These are phyloP conservation scores for Esox niger DNA, from an alignment of 2,113 vertebrate genomes.

Conservation along the genomic window DNA sequence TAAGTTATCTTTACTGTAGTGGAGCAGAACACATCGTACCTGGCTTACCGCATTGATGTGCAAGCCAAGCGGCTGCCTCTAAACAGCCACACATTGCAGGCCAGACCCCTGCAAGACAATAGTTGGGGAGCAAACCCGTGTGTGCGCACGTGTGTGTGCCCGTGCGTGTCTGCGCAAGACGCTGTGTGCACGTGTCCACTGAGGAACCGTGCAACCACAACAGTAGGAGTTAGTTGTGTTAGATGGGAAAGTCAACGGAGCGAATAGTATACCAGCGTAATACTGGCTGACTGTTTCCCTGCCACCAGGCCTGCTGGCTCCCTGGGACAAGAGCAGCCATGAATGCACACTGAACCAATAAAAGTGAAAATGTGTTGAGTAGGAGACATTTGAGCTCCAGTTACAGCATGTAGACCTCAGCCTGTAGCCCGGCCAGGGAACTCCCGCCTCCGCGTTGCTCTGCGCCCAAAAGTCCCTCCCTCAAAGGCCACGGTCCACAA, in stretches of 20 bases:
- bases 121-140: too few species aligned
- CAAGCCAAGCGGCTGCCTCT: too few species aligned
- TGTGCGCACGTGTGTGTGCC: too few species aligned
- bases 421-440: conserved; percentile 67
- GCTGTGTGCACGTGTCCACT: too few species aligned
- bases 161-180: too few species aligned
- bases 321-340: conserved; percentile 34
- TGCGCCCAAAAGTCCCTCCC: conserved; percentile 1
- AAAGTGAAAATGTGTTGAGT: conserved; percentile 76
- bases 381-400: conserved; percentile 77
- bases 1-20: too few species aligned
- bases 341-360: conserved; percentile 79
- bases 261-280: not conserved
- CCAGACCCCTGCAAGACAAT: too few species aligned
- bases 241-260: not conserved
- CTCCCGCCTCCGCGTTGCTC: conserved; percentile 81
- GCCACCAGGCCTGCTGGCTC: not conserved
- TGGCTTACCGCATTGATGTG: too few species aligned
- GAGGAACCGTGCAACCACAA: too few species aligned
- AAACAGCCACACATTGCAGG: too few species aligned
- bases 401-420: conserved; percentile 72
- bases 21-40: too few species aligned
- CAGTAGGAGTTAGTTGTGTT: not conserved
- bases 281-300: not conserved
- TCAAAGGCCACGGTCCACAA: conserved; percentile 52